Percentiles rank a stretch among this genome's conserved stretches.
Evolutionary conservation across 2,113 vertebrate species (phyloP).

Genomic region (Cinclus cinclus): DNA sequence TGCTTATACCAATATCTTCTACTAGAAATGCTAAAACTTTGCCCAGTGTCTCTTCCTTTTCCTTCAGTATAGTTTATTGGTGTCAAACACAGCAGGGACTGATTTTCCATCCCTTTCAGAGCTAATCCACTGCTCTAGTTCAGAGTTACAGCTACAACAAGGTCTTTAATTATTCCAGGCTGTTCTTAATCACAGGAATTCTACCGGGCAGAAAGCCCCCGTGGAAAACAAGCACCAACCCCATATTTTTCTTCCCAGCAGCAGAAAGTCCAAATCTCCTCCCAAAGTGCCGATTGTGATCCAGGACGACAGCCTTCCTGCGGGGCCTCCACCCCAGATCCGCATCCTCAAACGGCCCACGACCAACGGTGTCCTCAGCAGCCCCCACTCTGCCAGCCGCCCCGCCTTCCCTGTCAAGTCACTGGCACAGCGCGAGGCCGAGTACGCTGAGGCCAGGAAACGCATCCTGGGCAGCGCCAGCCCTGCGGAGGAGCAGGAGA

Average conservation of each 20-base stretch:
- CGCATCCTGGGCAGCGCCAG: conserved; percentile 94
- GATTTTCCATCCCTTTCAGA: not conserved
- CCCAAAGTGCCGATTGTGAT: conserved; percentile 91
- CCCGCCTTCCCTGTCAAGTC: conserved; percentile 90
- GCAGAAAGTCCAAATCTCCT: conserved; percentile 86
- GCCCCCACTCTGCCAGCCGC: conserved; percentile 75
- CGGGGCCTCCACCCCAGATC: conserved; percentile 90
- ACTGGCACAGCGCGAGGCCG: conserved; percentile 92
- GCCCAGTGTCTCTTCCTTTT: not conserved
- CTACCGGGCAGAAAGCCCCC: fast-evolving
- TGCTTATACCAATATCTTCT: fast-evolving
- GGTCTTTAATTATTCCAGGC: not conserved
- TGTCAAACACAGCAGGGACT: not conserved
- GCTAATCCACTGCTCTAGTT: not conserved
- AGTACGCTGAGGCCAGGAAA: conserved; percentile 94
- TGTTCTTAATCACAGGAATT: not conserved
- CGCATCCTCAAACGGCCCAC: conserved; percentile 94
- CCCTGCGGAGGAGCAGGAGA: conserved; percentile 91
- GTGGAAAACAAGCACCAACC: not conserved
- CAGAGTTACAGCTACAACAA: not conserved
- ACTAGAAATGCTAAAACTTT: not conserved
- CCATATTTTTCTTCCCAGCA: not conserved
- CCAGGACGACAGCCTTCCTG: conserved; percentile 89
- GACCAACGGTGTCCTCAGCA: conserved; percentile 87
- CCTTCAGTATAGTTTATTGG: not conserved